These are phyloP conservation scores for Botia almorhae DNA, from an alignment of 2,797 vertebrate genomes.

Conservation along the genomic window DNA sequence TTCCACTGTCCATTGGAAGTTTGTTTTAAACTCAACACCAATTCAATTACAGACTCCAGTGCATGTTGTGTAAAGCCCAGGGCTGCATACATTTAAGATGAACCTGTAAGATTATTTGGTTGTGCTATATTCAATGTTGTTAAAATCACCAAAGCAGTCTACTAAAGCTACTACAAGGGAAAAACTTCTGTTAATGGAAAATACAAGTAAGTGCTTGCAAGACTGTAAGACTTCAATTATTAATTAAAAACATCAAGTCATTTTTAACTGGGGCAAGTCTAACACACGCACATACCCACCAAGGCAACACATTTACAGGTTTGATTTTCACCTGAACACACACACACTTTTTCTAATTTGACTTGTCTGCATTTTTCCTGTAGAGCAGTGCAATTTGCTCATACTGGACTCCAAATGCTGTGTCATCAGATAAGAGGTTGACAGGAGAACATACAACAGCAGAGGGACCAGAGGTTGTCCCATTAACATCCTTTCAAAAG, in stretches of 20 bases:
- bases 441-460: constrained; percentile 35
- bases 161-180: background rate
- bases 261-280: background rate
- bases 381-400: constrained; percentile 6
- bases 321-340: background rate
- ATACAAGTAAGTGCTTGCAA: background rate
- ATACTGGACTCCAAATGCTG: constrained; percentile 18
- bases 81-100: background rate
- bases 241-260: background rate
- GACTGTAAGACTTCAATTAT: background rate
- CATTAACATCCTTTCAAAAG: constrained; percentile 42
- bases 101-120: background rate
- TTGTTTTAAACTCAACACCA: background rate
- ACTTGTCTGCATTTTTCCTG: constrained; percentile 18
- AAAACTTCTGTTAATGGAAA: background rate
- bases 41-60: background rate
- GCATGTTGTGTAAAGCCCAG: background rate
- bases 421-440: constrained; percentile 27
- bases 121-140: background rate
- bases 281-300: constrained; percentile 12
- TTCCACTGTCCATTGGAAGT: too few species aligned
- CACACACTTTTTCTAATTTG: constrained; percentile 20
- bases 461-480: constrained; percentile 38
- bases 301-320: background rate
- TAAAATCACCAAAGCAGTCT: background rate